Evolutionary conservation across 2,888 invertebrate species (phyloP), one percentile per base, ranked within the genome.

Genomic region (Rugalucina vietnamica): DNA sequence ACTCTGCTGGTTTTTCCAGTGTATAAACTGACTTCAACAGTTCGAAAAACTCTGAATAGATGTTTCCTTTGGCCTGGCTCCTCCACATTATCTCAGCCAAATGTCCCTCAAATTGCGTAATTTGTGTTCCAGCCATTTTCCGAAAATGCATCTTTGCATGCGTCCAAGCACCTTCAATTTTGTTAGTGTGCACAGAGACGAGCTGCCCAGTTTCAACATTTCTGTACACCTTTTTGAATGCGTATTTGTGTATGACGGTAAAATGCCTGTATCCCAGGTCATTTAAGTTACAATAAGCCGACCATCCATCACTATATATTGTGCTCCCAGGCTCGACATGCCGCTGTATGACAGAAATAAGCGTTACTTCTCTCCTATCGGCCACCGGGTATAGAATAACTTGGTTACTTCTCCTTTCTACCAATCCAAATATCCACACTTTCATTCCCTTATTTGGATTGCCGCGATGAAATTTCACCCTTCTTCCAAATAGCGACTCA

Each of bases 351-450:
- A 82, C 8, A 0, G 74, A 75, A 1, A 79, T 8, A 5, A 82
- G 29, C 1, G 74, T 75, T 18, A 8, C 60, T 29, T 39, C 60
- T n/a, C 74, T 24, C 27, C 82, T 60, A 18, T 78, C 74, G 8
- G 36, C 14, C 5, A 82, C 57, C 21, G 60, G 75, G 36, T 82
- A 75, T 12, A 82, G 43, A 14, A 83, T 76, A 2, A 84, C 36
- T 34, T 39, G 70, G 39, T 86, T 81, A 14, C 73, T 69, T 36
- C 21, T 21, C 37, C 74, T 43, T 37, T 84, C 83, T 0, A 86
- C 81, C 71, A 86, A 43, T 8, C 83, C 83, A 70, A 86, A 79
- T 1, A 86, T 79, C 84, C 86, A 86, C n/a, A 86, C 54, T 29
- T 79, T 79, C n/a, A 32, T 34, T 2, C 79, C 79, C 39, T 74